Conservation (phyloP, 1,140 invertebrate species). For the Drosophila subpulchrella region DNA sequence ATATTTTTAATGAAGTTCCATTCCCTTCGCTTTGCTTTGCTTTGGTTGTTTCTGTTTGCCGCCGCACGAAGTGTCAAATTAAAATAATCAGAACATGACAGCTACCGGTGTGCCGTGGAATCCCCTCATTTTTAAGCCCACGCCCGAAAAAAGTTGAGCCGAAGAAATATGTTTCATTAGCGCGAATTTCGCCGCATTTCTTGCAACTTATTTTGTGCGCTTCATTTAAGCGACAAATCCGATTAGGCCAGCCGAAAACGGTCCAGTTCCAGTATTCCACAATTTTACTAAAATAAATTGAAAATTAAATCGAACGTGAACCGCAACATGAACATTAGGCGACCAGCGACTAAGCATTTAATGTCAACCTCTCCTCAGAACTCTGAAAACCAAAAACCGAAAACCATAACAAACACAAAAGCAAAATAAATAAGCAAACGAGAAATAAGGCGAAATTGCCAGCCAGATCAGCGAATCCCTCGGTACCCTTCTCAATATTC, state of each 20-base stretch:
- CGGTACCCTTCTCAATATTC: slow-evolving; percentile 71
- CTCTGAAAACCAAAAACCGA: slow-evolving; percentile 1
- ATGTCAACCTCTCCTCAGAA: slow-evolving; percentile 50
- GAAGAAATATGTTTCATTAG: slow-evolving; percentile 67
- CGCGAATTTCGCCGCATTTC: slow-evolving; percentile 78
- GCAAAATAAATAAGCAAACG: slow-evolving; percentile 33
- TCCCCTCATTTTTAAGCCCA: slow-evolving; percentile 31
- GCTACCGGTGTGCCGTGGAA: slow-evolving; percentile 67
- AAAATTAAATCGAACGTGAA: slow-evolving; percentile 80
- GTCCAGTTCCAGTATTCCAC: slow-evolving; percentile 2
- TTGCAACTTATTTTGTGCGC: slow-evolving; percentile 74
- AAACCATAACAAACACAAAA: slow-evolving; percentile 36
- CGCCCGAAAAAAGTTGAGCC: slow-evolving; percentile 23
- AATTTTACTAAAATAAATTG: slow-evolving; percentile 67
- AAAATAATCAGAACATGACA: slow-evolving; percentile 83
- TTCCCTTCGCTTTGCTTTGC: slow-evolving; percentile 53
- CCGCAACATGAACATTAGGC: slow-evolving; percentile 82
- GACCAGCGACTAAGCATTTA: slow-evolving; percentile 79
- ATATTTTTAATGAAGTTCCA: slow-evolving; percentile 79
- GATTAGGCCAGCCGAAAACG: slow-evolving; percentile 54
- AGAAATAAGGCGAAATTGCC: slow-evolving; percentile 70
- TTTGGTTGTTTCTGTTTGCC: slow-evolving; percentile 36
- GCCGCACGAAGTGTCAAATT: slow-evolving; percentile 75
- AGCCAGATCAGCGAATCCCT: slow-evolving; percentile 52
- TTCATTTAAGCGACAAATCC: slow-evolving; percentile 82